Evolutionary conservation across 2,888 invertebrate species (phyloP).

Genomic region (Andrena bucephala): DNA sequence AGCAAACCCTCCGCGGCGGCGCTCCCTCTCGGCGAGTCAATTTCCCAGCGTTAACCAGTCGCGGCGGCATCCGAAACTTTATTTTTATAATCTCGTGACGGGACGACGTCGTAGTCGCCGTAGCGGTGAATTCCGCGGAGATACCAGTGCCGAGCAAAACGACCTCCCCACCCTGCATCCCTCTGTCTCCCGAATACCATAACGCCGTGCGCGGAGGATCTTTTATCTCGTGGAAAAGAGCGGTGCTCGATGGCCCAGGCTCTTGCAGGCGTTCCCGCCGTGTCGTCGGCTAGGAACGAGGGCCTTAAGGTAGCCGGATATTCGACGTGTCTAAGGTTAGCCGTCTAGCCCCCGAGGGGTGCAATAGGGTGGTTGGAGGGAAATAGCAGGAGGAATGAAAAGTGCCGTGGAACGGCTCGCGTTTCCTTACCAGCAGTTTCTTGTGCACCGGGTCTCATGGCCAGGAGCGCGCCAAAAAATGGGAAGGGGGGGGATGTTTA

Average conservation of each 20-base stretch:
- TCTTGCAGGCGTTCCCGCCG: constrained; percentile 34
- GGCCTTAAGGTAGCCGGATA: constrained; percentile 52
- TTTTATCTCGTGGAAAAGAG: constrained; percentile 27
- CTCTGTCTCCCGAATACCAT: constrained; percentile 17
- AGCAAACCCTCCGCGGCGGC: constrained; percentile 7
- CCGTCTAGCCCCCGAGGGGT: constrained; percentile 22
- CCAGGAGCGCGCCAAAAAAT: background rate
- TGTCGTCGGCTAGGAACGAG: constrained; percentile 34
- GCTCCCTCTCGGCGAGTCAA: background rate
- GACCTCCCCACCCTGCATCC: background rate
- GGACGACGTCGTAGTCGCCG: background rate
- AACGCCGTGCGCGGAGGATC: constrained; percentile 29
- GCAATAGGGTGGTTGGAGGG: background rate
- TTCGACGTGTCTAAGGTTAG: constrained; percentile 53
- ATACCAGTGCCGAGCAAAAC: constrained; percentile 25
- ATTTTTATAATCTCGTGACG: constrained; percentile 41
- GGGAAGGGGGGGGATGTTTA: constrained; percentile 36
- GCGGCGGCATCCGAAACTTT: constrained; percentile 18
- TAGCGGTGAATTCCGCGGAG: constrained; percentile 4
- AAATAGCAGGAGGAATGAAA: constrained; percentile 16
- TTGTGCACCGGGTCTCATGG: constrained; percentile 2
- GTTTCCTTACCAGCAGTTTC: constrained; percentile 12
- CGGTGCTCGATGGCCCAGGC: constrained; percentile 3
- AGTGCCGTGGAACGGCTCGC: constrained; percentile 4
- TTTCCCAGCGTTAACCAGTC: constrained; percentile 16